These are phyloP conservation scores for Cantharis nigra DNA, from an alignment of 2,888 invertebrate genomes.

Conservation along the genomic window DNA sequence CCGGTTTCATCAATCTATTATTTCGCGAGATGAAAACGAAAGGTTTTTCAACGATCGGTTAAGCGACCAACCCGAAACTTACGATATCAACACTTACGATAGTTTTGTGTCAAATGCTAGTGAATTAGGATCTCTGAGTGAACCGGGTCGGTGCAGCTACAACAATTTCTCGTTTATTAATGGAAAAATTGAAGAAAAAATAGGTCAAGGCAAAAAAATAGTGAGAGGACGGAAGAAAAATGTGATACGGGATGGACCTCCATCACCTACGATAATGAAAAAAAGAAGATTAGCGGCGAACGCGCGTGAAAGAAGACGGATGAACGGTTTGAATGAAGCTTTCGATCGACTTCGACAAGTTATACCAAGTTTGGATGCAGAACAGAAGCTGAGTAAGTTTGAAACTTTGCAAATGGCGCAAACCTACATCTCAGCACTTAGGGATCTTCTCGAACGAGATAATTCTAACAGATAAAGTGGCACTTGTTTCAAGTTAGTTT, in stretches of 20 bases:
- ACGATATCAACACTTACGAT: conserved; percentile 49
- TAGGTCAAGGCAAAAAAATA: conserved; percentile 24
- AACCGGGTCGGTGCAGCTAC: conserved; percentile 43
- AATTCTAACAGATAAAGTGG: conserved; percentile 35
- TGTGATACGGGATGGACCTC: conserved; percentile 43
- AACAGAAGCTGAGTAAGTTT: conserved; percentile 73
- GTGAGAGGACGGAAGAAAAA: conserved; percentile 39
- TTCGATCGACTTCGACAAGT: conserved; percentile 72
- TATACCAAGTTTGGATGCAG: conserved; percentile 70
- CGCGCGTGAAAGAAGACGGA: conserved; percentile 71
- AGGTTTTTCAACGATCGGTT: conserved; percentile 13
- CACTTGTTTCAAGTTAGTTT: neutral
- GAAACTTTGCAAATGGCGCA: conserved; percentile 82
- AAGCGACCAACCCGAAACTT: conserved; percentile 37
- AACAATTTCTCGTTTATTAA: conserved; percentile 43
- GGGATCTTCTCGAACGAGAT: conserved; percentile 60
- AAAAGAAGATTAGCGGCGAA: conserved; percentile 71
- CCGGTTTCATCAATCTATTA: conserved; percentile 7
- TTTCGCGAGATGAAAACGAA: conserved; percentile 5
- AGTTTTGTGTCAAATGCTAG: conserved; percentile 45
- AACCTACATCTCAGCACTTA: conserved; percentile 71
- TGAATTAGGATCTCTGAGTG: conserved; percentile 43
- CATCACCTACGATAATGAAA: conserved; percentile 59
- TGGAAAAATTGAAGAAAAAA: conserved; percentile 26
- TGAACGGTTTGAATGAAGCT: conserved; percentile 75